Base-by-base conservation (phyloP, 1,140 invertebrate species). In the Drosophila carrolli region DNA sequence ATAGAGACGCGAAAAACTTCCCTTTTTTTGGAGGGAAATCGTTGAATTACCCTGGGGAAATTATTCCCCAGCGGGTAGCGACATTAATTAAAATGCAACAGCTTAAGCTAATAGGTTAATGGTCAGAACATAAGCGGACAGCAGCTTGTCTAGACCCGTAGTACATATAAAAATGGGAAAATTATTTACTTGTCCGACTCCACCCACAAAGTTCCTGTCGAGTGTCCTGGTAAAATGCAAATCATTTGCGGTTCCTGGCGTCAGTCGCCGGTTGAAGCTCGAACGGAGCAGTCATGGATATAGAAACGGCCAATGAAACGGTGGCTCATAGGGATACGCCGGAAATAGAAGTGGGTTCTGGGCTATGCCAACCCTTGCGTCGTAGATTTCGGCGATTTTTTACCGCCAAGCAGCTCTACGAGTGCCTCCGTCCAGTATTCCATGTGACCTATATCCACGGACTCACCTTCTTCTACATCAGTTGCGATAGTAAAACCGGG, bases 31-130 rank as follows among this genome's bases (percentile, higher is more conserved):
- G 23, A 41, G 50, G 78, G 61, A 88, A 88, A 83, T 83, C 81
- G 65, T 54, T 55, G 68, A 62, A 32, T 61, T 56, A 8, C 68
- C 53, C 40, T 29, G 55, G 14, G 55, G 37, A 43, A 55, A 66
- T 37, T 59, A 59, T 43, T 56, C 56, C 59, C 80, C 40, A 13
- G 27, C 11, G 54, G 59, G 55, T 35, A 41, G 32, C 11, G 19
- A 29, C 71, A 79, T 79, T 89, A 80, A 89, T 84, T 89, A 84
- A 88, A 89, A 80, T 80, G 70, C 77, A 89, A 78, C 76, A 78
- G 77, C 79, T 89, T 81, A 88, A 74, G 62, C 72, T 63, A 84
- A 86, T 85, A 71, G 61, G 37, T 48, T 58, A 73, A 73, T 78
- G 70, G 59, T 65, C 47, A 55, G 3, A 59, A 60, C 56, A 60